A percentile compares a stretch with the other conserved stretches of the same genome.
These are phyloP conservation scores for Haplochromis vanheusdeni DNA, from an alignment of 2,113 vertebrate species.

Conservation along the genomic window DNA sequence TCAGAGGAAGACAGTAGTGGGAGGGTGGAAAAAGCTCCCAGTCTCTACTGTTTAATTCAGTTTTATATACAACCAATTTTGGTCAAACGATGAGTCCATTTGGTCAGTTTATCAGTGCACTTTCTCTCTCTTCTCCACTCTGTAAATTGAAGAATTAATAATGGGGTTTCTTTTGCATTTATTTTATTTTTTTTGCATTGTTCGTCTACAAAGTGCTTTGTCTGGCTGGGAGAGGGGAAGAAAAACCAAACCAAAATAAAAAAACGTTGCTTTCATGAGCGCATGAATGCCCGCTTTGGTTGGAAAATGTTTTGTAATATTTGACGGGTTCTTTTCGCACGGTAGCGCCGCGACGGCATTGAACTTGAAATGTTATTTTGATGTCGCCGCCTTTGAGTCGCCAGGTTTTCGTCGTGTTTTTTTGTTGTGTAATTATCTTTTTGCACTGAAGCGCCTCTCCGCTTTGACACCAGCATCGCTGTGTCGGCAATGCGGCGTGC, in stretches of 20 bases:
- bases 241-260: not conserved
- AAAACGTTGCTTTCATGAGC: not conserved
- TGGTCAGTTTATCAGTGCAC: not conserved
- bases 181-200: not conserved
- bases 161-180: not conserved
- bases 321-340: not conserved
- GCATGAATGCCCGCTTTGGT: not conserved
- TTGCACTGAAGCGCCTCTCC: not conserved
- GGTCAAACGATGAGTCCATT: not conserved
- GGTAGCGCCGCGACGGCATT: not conserved
- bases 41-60: slow-evolving; percentile 3
- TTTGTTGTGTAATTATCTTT: slow-evolving; percentile 30
- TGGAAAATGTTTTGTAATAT: not conserved
- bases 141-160: slow-evolving; percentile 18
- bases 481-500: not conserved
- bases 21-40: not conserved
- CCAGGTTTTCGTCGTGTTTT: not conserved
- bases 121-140: not conserved
- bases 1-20: not conserved
- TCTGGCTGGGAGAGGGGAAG: not conserved
- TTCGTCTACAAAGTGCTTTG: slow-evolving; percentile 9
- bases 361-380: slow-evolving; percentile 19
- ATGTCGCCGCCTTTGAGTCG: not conserved
- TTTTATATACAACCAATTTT: not conserved
- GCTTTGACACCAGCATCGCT: not conserved